Conservation (phyloP, 2,113 vertebrate species). For the Caracal caracal region DNA sequence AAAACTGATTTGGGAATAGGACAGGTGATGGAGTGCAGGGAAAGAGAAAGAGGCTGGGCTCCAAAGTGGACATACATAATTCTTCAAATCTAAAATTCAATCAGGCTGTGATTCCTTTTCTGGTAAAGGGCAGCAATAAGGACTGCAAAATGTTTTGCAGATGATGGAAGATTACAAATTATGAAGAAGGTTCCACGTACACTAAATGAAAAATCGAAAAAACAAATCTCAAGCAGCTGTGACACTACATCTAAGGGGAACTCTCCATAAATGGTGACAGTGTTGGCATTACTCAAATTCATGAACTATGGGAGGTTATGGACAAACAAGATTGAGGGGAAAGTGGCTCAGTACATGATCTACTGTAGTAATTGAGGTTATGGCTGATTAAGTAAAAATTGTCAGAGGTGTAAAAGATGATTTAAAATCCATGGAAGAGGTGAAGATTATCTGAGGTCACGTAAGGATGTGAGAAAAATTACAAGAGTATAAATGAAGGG, state of each 20-base stretch:
- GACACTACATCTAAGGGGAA: not conserved
- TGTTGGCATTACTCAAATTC: not conserved
- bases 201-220: not conserved
- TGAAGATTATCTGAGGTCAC: not conserved
- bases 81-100: not conserved
- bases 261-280: not conserved
- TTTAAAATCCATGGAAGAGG: not conserved
- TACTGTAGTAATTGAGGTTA: not conserved
- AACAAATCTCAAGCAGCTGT: not conserved
- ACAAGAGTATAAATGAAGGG: not conserved
- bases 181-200: not conserved
- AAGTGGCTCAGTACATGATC: not conserved
- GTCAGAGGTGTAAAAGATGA: not conserved
- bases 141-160: not conserved
- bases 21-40: not conserved
- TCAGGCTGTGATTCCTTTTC: not conserved
- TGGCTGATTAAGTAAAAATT: not conserved
- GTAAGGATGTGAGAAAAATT: not conserved
- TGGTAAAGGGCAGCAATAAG: not conserved
- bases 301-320: fast-evolving
- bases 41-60: not conserved
- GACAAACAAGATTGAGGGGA: not conserved
- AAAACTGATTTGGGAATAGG: not conserved
- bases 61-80: not conserved
- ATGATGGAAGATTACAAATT: not conserved